Evolutionary conservation across 2,888 invertebrate genomes (phyloP), one percentile per base, ranked within the genome.

Genomic region (Arge pagana): DNA sequence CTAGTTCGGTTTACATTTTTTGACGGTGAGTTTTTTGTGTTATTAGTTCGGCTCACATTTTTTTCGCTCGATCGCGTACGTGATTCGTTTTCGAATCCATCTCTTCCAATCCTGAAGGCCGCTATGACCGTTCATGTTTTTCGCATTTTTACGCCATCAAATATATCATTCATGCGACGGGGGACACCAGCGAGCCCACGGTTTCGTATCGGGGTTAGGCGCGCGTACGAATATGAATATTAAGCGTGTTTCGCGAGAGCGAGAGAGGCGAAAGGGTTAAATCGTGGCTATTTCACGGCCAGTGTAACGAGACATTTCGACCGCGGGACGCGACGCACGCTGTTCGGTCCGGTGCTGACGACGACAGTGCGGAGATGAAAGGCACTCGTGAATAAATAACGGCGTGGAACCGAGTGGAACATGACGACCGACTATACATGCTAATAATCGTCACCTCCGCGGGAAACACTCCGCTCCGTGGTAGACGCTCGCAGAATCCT

Each of bases 361-460:
- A n/a, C 10, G 45, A 33, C 11, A 31, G 30, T 23, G 33, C 33
- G 45, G 45, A 45, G 45, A 45, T 45, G 45, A 45, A 45, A 45
- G 45, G 33, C 45, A 33, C 45, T 45, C 45, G 45, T 45, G 45
- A 45, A 45, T 45, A 45, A 45, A 45, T 45, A 45, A 45, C 45
- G 18, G 23, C 33, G 33, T 45, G 33, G 35, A 45, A 45, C 45
- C 45, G 33, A 35, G 33, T 16, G 33, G 45, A 45, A 33, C 45
- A 23, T 35, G 45, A 33, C 45, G 19, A 33, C 45, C 23, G 23
- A 31, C 33, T 21, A n/a, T n/a, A 28, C 30, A 31, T 21, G 35
- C 45, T 45, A 45, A 45, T 45, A n/a, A n/a, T 35, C 45, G 45
- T 45, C 45, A 45, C 45, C 45, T 45, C 43, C 21, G 21, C 21